A percentile compares a stretch with the other conserved stretches of the same genome.
Conservation (phyloP, 2,797 vertebrate species). For the Poecilia picta region DNA sequence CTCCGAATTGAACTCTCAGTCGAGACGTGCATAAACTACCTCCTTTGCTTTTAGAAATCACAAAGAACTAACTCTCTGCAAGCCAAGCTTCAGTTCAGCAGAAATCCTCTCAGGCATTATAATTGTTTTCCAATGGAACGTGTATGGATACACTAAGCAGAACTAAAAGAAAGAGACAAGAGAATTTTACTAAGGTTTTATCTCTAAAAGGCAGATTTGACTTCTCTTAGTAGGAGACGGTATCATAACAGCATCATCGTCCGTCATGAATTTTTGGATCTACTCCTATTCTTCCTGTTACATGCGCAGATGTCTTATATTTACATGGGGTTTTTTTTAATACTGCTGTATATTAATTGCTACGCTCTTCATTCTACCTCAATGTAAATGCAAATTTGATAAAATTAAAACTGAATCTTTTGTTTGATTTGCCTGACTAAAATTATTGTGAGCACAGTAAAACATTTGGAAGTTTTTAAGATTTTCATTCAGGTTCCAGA, state of each 20-base stretch:
- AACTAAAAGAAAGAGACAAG: neutral
- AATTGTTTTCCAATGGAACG: conserved; percentile 18
- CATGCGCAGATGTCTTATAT: neutral
- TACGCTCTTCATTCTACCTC: conserved; percentile 33
- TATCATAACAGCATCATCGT: neutral
- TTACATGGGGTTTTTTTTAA: neutral
- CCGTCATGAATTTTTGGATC: neutral
- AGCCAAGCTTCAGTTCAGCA: conserved; percentile 21
- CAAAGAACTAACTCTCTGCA: neutral
- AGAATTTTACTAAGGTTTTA: neutral
- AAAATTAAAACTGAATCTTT: neutral
- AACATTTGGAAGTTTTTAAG: neutral
- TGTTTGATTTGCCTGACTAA: neutral
- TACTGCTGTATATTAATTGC: neutral
- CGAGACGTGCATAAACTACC: conserved; percentile 51
- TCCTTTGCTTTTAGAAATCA: conserved; percentile 33
- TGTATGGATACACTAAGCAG: conserved; percentile 38
- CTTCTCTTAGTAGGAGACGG: neutral
- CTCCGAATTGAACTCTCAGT: neutral
- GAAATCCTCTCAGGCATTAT: conserved; percentile 59
- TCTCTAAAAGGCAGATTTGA: neutral
- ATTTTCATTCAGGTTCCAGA: neutral
- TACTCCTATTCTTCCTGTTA: neutral
- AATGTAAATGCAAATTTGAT: neutral
- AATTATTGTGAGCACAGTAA: neutral